These are phyloP conservation scores for Sebastes oblongus DNA, from an alignment of 2,797 vertebrate genomes.

Conservation along the genomic window DNA sequence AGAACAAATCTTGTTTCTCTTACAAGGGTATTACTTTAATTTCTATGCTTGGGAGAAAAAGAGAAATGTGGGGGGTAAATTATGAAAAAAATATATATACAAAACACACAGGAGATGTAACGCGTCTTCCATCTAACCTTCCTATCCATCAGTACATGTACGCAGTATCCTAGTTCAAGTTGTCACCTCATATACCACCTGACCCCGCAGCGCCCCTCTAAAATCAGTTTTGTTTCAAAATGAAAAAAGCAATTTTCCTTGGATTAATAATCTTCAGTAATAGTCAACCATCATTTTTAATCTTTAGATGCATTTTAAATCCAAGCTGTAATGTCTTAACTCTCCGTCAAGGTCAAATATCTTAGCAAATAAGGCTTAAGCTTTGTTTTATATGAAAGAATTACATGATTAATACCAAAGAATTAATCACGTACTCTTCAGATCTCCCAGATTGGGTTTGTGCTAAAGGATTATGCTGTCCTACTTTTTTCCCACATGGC, in stretches of 20 bases:
- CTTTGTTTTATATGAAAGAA: slow-evolving; percentile 91
- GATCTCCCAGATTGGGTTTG: slow-evolving; percentile 86
- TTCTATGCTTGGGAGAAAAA: slow-evolving; percentile 73
- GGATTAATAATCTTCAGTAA: slow-evolving; percentile 87
- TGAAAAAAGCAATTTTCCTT: slow-evolving; percentile 88
- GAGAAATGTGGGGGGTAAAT: slow-evolving; percentile 53
- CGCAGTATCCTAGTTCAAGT: slow-evolving; percentile 58
- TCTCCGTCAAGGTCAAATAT: slow-evolving; percentile 88
- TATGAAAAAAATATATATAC: slow-evolving; percentile 39
- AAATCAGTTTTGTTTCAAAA: slow-evolving; percentile 86
- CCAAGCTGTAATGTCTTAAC: slow-evolving; percentile 88
- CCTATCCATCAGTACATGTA: slow-evolving; percentile 53
- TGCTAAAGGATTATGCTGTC: slow-evolving; percentile 86
- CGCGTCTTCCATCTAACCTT: slow-evolving; percentile 60
- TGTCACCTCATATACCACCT: slow-evolving; percentile 82
- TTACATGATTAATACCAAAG: slow-evolving; percentile 89
- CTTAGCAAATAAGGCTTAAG: slow-evolving; percentile 89
- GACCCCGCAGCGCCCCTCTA: slow-evolving; percentile 76
- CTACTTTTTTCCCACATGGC: slow-evolving; percentile 85
- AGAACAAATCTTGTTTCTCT: slow-evolving; percentile 84
- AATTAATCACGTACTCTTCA: slow-evolving; percentile 89
- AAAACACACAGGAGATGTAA: slow-evolving; percentile 28
- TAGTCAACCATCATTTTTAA: slow-evolving; percentile 89
- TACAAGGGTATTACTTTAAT: slow-evolving; percentile 87
- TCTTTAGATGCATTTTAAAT: slow-evolving; percentile 91